A percentile compares a stretch with the other conserved stretches of the same genome.
These are phyloP conservation scores for Drosophila trichaetosa DNA, from an alignment of 2,888 invertebrate genomes.

Conservation along the genomic window DNA sequence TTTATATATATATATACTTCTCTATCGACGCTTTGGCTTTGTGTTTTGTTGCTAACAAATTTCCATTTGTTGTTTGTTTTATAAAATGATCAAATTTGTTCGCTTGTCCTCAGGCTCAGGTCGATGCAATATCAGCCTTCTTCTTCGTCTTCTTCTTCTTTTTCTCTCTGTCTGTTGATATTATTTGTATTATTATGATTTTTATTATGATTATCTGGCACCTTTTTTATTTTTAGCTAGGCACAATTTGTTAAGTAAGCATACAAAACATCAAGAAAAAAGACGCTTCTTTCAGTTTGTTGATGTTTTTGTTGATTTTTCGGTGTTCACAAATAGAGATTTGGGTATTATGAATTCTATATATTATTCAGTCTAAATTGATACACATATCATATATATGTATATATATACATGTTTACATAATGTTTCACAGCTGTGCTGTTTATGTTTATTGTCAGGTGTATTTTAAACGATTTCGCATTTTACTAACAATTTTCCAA, in stretches of 20 bases:
- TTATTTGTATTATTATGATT: conserved; percentile 46
- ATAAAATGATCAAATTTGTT: conserved; percentile 62
- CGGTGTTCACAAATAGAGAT: conserved; percentile 31
- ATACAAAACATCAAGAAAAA: conserved; percentile 25
- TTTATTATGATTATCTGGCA: conserved; percentile 51
- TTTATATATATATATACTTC: not conserved
- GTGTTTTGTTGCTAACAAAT: conserved; percentile 31
- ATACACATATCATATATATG: conserved; percentile 10
- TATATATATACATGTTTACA: conserved; percentile 34
- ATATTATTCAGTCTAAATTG: conserved; percentile 1
- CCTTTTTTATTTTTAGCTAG: conserved; percentile 68
- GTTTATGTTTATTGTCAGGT: not conserved
- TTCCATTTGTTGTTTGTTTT: conserved; percentile 61
- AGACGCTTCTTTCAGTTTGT: conserved; percentile 30
- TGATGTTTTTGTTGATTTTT: conserved; percentile 22
- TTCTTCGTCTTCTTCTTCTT: not conserved
- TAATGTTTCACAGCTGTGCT: conserved; percentile 30
- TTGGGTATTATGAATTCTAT: conserved; percentile 12
- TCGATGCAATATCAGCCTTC: conserved; percentile 42
- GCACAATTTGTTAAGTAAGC: conserved; percentile 40
- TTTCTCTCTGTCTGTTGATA: not conserved
- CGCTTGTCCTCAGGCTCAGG: conserved; percentile 59
- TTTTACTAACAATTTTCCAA: conserved; percentile 2
- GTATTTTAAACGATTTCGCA: not conserved
- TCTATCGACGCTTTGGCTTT: conserved; percentile 19